Evolutionary conservation across 2,888 invertebrate species (phyloP), one percentile per base, ranked within the genome.

Genomic region (Drepanosiphum platanoidis): DNA sequence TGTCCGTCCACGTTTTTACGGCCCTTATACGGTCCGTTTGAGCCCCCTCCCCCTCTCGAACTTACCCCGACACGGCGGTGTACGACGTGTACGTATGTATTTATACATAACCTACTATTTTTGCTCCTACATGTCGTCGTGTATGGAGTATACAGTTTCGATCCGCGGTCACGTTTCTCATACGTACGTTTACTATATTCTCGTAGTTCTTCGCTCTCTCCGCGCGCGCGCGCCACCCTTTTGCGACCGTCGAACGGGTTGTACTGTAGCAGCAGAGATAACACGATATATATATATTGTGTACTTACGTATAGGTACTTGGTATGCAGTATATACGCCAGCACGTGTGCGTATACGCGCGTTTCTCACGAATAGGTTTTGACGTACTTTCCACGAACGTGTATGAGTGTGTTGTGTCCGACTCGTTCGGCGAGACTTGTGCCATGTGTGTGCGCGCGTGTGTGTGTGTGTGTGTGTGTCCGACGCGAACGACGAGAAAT

Each of bases 331-430:
- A 64, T 64, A 30, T 30, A 64, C 30, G 11, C 11, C 1, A 13
- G 11, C 11, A 30, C n/a, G n/a, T n/a, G n/a, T n/a, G n/a, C n/a
- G n/a, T n/a, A 13, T 66, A 66, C 32, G 13, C 66, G 18, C 66
- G 66, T 66, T 64, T 66, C 66, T 66, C 66, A 66, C 66, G 66
- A 66, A 66, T 66, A 66, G 15, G 66, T 66, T 66, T 34, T 34
- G 18, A 66, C 66, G 66, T 66, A 18, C 34, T 32, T 3, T 7
- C 32, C 34, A 7, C 18, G 61, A 22, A 7, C 22, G 58, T 58
- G 46, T 52, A 15, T 52, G 5, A 13, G 46, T 52, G 1, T 58
- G 58, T 58, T n/a, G 61, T 61, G 22, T 61, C n/a, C n/a, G 61
- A 58, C n/a, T n/a, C 58, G 58, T 58, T 61, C 61, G 5, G 64